Evolutionary conservation across 1,140 invertebrate genomes (phyloP).

Genomic region (Lerema accius): DNA sequence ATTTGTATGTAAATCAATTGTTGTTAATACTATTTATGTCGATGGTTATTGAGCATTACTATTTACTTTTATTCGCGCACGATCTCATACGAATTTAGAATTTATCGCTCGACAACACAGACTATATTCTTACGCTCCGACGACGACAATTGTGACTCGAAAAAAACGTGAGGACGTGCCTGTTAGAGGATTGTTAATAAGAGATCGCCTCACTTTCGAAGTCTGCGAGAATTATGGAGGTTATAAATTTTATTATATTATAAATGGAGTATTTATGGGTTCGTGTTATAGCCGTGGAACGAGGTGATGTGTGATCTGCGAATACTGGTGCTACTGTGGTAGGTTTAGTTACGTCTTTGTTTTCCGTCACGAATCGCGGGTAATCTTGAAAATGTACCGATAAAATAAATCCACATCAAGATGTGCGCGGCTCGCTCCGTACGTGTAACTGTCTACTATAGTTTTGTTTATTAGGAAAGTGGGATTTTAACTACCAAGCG

Average conservation of each 20-base stretch:
- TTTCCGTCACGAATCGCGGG: neutral
- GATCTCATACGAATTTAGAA: conserved; percentile 12
- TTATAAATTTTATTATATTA: conserved; percentile 74
- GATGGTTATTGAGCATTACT: conserved; percentile 79
- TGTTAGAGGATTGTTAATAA: conserved; percentile 74
- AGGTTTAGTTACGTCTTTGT: neutral
- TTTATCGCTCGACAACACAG: conserved; percentile 35
- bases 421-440: too few relatives aligned
- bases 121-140: conserved; percentile 33
- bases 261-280: conserved; percentile 71
- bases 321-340: neutral
- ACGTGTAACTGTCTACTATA: too few relatives aligned
- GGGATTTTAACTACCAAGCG: neutral
- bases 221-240: conserved; percentile 52
- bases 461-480: too few relatives aligned
- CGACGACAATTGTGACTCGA: conserved; percentile 34
- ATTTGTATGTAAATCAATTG: conserved; percentile 83
- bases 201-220: conserved; percentile 48
- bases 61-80: conserved; percentile 60
- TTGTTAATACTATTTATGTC: conserved; percentile 82
- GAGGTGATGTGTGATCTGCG: conserved; percentile 39
- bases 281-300: conserved; percentile 53
- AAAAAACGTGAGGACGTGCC: conserved; percentile 63
- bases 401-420: neutral
- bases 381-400: neutral